A percentile compares a stretch with the other conserved stretches of the same genome.
Evolutionary conservation across 1,140 invertebrate species (phyloP).

Genomic region (Fopius arisanus): DNA sequence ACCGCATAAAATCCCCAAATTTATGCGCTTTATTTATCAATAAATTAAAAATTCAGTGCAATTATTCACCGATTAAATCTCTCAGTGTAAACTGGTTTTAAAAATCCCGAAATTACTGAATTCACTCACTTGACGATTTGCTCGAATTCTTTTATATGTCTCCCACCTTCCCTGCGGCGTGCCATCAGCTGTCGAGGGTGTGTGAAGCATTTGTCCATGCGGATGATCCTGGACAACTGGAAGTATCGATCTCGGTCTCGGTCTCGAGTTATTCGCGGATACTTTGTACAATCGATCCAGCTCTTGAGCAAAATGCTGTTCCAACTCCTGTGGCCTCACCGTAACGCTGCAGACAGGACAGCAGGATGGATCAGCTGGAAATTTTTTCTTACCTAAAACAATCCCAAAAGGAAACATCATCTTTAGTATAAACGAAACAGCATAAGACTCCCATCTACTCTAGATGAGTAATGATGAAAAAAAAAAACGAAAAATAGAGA

Average conservation of each 20-base stretch:
- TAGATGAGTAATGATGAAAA: background rate
- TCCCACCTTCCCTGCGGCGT: conserved; percentile 81
- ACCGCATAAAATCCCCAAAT: no score
- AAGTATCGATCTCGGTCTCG: conserved; percentile 60
- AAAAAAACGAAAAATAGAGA: background rate
- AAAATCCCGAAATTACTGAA: no score
- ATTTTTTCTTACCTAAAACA: conserved; percentile 63
- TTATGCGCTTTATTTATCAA: no score
- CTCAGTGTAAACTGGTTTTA: no score
- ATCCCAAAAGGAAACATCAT: conserved; percentile 18
- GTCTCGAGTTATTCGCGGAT: conserved; percentile 58
- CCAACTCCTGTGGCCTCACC: conserved; percentile 76
- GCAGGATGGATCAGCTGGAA: conserved; percentile 70
- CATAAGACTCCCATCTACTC: background rate
- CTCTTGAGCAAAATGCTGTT: conserved; percentile 78
- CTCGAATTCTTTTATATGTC: conserved; percentile 83
- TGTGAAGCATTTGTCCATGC: conserved; percentile 61
- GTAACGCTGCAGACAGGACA: conserved; percentile 85
- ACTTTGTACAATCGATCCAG: conserved; percentile 78
- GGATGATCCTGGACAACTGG: conserved; percentile 64
- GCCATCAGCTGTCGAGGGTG: conserved; percentile 65
- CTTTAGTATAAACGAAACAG: background rate
- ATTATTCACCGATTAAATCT: no score
- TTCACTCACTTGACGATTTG: conserved; percentile 77
- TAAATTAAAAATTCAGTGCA: no score